A percentile compares a stretch with the other conserved stretches of the same genome.
phyloP scores from a whole-genome alignment of 2,797 vertebrate genomes.

The Coendou prehensilis region DNA sequence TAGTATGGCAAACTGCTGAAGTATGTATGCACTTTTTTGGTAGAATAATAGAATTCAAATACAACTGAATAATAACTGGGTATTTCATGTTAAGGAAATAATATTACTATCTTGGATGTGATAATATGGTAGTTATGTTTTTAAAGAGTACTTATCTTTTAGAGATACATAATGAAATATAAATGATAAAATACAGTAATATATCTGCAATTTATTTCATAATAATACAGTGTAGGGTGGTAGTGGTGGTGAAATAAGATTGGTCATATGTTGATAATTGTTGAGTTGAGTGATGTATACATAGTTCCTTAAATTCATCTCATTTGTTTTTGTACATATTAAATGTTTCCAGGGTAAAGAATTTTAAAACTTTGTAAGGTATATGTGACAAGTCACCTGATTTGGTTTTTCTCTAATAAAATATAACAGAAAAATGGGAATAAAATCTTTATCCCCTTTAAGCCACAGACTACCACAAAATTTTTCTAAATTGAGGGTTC shows the following conservation, averaged over 20 bases:
- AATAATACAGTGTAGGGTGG: neutral
- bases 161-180: neutral
- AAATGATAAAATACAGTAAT: neutral
- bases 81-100: neutral
- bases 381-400: neutral
- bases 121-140: neutral
- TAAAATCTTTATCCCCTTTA: neutral
- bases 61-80: neutral
- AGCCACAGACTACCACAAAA: neutral
- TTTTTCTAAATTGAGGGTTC: neutral
- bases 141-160: neutral
- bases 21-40: too few species aligned
- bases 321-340: neutral
- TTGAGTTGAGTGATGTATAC: neutral
- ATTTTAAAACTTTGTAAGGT: neutral
- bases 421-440: neutral
- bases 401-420: neutral
- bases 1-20: too few species aligned
- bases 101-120: neutral
- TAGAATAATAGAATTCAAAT: neutral
- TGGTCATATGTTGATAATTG: neutral
- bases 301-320: neutral
- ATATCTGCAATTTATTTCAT: neutral
- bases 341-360: neutral
- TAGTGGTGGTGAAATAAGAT: neutral